Evolutionary conservation across 2,888 invertebrate genomes (phyloP), one percentile per base, ranked within the genome.

Genomic region (Apantesis nais): DNA sequence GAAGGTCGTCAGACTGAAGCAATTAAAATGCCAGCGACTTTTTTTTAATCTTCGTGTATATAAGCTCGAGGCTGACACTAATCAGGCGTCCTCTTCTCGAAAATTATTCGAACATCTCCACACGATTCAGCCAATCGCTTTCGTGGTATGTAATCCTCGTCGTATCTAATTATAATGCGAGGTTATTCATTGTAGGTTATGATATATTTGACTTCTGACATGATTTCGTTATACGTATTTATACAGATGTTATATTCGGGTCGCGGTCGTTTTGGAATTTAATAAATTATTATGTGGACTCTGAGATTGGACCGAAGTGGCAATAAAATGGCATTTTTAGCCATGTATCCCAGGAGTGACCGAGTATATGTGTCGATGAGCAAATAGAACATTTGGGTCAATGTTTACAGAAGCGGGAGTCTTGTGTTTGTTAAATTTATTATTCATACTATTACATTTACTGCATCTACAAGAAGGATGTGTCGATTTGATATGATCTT

Each of bases 201-300:
- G 89, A 92, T 92, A 92, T 92, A 92, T 92, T 92, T 91, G 89
- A 91, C 90, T 91, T 89, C 90, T 89, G 86, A 88, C 87, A 87
- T 85, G 79, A 87, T 90, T 91, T 76, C 73, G 76, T 75, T 87
- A 77, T 89, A n/a, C n/a, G 22, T 52, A 90, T 89, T 89, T 88
- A 86, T 86, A 86, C 82, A 80, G 82, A 80, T 78, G 80, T 80
- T 67, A 71, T 71, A 90, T 89, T 80, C 87, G 82, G 91, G 89
- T 86, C 88, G 87, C 66, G 68, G 75, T 70, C 55, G 68, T 66
- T 58, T 78, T 76, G 64, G 72, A 70, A 67, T 68, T 55, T 72
- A 41, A 39, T 29, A 48, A 74, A 66, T 67, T 16, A 48, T 68
- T 65, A 25, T 52, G 58, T 64, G 29, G 39, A 55, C 25, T 16